Conservation (phyloP, 2,888 invertebrate genomes). For the Volucella inanis region DNA sequence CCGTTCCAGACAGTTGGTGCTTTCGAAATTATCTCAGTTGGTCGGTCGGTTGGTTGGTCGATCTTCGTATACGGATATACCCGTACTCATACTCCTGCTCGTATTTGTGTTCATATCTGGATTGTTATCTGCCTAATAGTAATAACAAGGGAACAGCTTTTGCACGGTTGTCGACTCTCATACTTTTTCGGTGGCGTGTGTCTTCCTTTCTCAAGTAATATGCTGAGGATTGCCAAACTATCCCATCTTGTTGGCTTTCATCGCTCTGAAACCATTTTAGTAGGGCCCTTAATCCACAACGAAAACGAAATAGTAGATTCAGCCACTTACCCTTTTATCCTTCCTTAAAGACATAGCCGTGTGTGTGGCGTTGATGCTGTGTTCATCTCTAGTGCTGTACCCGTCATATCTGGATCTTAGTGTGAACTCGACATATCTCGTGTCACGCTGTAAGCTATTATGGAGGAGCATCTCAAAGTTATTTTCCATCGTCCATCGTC, state of each 20-base stretch:
- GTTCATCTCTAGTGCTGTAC: conserved; percentile 8
- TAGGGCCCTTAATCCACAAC: conserved; percentile 50
- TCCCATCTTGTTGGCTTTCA: conserved; percentile 30
- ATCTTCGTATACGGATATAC: neutral
- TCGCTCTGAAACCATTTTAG: conserved; percentile 8
- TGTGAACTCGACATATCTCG: conserved; percentile 13
- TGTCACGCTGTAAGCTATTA: conserved; percentile 38
- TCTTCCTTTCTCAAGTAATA: conserved; percentile 51
- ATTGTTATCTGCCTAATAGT: conserved; percentile 46
- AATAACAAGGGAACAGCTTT: conserved; percentile 31
- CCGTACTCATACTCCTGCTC: conserved; percentile 19
- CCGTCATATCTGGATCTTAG: too few relatives aligned
- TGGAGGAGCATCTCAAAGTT: conserved; percentile 25
- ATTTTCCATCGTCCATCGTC: conserved; percentile 34
- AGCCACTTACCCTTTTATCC: conserved; percentile 33
- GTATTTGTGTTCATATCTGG: conserved; percentile 8
- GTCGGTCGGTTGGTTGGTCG: too few relatives aligned
- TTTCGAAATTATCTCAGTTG: too few relatives aligned
- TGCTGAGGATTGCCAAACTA: conserved; percentile 46
- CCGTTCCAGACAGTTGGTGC: conserved; percentile 12
- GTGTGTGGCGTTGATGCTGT: conserved; percentile 16
- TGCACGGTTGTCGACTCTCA: conserved; percentile 32
- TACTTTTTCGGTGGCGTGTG: conserved; percentile 7
- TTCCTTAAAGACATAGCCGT: conserved; percentile 17
- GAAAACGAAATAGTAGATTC: conserved; percentile 16